These are phyloP conservation scores for Meda fulgida DNA, from an alignment of 2,797 vertebrate species.

Conservation along the genomic window DNA sequence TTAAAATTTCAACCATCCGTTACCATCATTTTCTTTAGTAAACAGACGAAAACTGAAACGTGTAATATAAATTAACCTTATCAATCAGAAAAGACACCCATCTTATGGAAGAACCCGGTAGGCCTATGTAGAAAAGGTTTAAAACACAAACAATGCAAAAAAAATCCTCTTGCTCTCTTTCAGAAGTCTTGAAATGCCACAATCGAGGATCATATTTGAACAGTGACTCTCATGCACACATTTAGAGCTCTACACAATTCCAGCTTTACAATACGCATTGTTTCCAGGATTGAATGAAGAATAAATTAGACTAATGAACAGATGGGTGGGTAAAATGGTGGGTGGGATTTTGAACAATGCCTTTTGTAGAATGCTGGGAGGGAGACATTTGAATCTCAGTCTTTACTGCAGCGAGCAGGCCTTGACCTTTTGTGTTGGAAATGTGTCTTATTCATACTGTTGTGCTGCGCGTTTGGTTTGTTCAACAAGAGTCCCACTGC, in stretches of 20 bases:
- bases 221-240: background rate
- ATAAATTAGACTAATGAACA: slow-evolving; percentile 48
- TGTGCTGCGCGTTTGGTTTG: slow-evolving; percentile 39
- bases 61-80: background rate
- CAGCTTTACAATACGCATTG: slow-evolving; percentile 6
- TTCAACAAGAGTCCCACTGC: slow-evolving; percentile 46
- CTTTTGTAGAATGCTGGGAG: background rate
- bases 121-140: background rate
- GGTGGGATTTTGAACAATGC: slow-evolving; percentile 26
- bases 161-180: background rate
- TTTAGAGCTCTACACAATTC: slow-evolving; percentile 22
- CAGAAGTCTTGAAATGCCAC: slow-evolving; percentile 1
- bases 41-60: background rate
- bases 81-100: background rate
- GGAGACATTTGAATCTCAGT: slow-evolving; percentile 8
- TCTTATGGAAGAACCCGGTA: too few relatives aligned
- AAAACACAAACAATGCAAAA: background rate
- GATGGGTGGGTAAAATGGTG: slow-evolving; percentile 30
- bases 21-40: background rate
- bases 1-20: background rate
- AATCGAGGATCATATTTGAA: slow-evolving; percentile 6
- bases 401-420: slow-evolving; percentile 36
- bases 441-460: slow-evolving; percentile 52
- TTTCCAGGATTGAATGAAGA: slow-evolving; percentile 30
- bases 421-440: slow-evolving; percentile 56